Evolutionary conservation across 2,113 vertebrate species (phyloP), one percentile per base, ranked within the genome.

Genomic region (Tupaia chinensis): DNA sequence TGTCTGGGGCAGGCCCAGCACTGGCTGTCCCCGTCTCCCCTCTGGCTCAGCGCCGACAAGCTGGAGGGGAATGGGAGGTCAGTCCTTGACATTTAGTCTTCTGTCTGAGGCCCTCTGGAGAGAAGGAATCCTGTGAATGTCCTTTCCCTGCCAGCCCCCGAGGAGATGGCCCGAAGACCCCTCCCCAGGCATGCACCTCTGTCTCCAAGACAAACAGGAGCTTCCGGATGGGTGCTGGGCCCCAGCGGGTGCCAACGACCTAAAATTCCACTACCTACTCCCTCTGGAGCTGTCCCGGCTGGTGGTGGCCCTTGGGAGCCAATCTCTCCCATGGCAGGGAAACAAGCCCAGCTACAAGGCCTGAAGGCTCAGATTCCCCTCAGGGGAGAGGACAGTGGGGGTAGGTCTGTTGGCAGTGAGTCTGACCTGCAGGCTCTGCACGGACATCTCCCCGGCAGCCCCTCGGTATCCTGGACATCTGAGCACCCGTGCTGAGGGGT

Each of bases 101-200:
- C 32, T 61, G 93, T 95, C 97, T 82, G 93, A 77, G 96, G 93
- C 93, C n/a, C 89, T 85, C 87, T 22, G 84, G 93, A 96, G 93
- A 19, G 81, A 96, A 98, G 92, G 97, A 97, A 98, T 98, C 81
- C 87, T 90, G 81, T 87, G 95, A 97, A 97, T 97, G 97, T 93
- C 87, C 89, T 93, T 87, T 87, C 56, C 69, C 87, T 89, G 95
- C 94, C 97, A 96, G 94, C 84, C 86, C 94, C 93, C 44, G 61
- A 53, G 87, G 97, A 96, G 91, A 87, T 20, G 81, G 97, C 78
- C 82, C 7, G 1, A 29, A 80, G 96, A 96, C 88, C 95, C 94
- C 70, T 80, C 89, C 96, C 73, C 66, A 70, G 32, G 73, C 93
- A 86, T 0, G 54, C 2, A 19, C 54, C 56, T 93, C 89, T 66